Base-by-base conservation (phyloP, 2,113 vertebrate genomes). In the Leptodactylus fuscus region DNA sequence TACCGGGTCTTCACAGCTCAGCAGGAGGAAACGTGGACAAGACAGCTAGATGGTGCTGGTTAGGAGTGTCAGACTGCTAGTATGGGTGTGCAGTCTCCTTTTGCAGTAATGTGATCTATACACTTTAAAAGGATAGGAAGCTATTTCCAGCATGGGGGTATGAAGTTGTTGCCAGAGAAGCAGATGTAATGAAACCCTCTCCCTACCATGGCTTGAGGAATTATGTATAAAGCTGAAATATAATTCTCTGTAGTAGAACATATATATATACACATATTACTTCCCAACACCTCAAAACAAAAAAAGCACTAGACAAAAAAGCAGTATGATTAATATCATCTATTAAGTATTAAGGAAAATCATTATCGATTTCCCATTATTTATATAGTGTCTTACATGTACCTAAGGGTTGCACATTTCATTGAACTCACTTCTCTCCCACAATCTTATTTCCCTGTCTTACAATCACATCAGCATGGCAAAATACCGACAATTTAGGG, bases 81-180 rank as follows among this genome's bases (percentile, higher is more conserved):
- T 85, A n/a, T n/a, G n/a, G n/a, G 60, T 85, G 46, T 70, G 60
- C 62, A 79, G n/a, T 34, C 46, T 80, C n/a, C 24, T 71, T 38
- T 24, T 55, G 32, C 75, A 38, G 83, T 85, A 85, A 85, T 71
- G 75, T 71, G 83, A 85, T 69, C 67, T 53, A 44, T 49, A 71
- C 65, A 58, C 83, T 85, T 80, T 85, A 85, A 80, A 85, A 70
- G 83, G 83, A 51, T 80, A 85, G 60, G 34, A 85, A 48, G 60
- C 83, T 85, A 85, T 85, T 85, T 85, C 83, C 83, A 85, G 83
- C 83, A 71, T 70, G 18, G 16, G 69, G 62, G 60, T 67, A 71
- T 29, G 24, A 79, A 85, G 32, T 36, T 46, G 46, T 70, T 85
- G 75, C 75, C 76, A 79, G 62, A 55, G 48, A 27, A 69, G 34